Base-by-base conservation (phyloP, 1,140 invertebrate species). In the Yoshiicerus persimilis region DNA sequence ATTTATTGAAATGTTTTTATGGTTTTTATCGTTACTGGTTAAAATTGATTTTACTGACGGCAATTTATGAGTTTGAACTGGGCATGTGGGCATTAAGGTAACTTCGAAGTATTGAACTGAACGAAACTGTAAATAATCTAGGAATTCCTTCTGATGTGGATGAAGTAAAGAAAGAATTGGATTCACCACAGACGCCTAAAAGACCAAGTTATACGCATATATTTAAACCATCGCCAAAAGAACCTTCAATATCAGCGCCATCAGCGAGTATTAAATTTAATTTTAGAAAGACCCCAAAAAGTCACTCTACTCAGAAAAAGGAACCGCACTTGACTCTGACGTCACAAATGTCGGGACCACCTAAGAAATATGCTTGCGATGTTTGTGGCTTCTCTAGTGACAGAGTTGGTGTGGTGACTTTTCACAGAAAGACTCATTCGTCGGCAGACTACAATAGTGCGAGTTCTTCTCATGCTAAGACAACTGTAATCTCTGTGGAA, bases 351-450 rank as follows among this genome's bases (percentile, higher is more conserved):
- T 9, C 23, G n/a, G 86, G 70, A 16, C 64, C 86, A 11, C 36
- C 41, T 2, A 87, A 87, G 41, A 87, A 87, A 27, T 87, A 75
- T 87, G 10, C 36, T 4, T 87, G 86, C n/a, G 30, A 70, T 16
- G 13, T 70, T 3, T 87, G 86, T 39, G 30, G 34, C 11, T 41
- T 41, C 4, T 41, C 34, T 36, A 75, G 25, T 23, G 64, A 87
- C 70, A 41, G 86, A 27, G 86, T 87, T 13, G 66, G 70, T 36
- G 86, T 77, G 0, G 11, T 87, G 10, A 87, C 86, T 13, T 38
- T 20, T 25, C 86, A 87, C n/a, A 25, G 34, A 75, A 87, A 38
- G 13, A 86, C n/a, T 4, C 85, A 62, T 62, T 86, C 84, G 34
- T 64, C 85, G 10, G 13, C 64, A 0, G 56, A 86, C n/a, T 86